Conservation (phyloP, 2,113 vertebrate species). For the Oryzias melastigma region DNA sequence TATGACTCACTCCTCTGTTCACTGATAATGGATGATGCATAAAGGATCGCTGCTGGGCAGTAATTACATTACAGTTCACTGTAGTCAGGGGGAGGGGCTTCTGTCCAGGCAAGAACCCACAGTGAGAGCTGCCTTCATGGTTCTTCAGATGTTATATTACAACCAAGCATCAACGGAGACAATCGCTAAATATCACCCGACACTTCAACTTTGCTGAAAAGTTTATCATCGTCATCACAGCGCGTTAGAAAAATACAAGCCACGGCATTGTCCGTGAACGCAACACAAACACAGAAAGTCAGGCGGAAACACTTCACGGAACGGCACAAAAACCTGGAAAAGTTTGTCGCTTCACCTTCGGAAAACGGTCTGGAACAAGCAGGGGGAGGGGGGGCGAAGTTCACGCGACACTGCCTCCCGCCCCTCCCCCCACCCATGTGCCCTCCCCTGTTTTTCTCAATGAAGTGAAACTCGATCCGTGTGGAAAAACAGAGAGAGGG, state of each 20-base stretch:
- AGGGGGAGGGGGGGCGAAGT: background rate
- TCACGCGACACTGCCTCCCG: constrained; percentile 15
- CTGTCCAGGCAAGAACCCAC: too few species aligned
- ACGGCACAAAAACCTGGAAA: background rate
- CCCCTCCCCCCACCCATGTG: constrained; percentile 18
- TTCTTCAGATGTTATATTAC: too few species aligned
- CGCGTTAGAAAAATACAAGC: too few species aligned
- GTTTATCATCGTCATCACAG: too few species aligned
- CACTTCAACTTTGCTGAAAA: too few species aligned
- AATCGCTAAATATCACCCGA: too few species aligned
- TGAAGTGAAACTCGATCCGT: constrained; percentile 79
- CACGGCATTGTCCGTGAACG: too few species aligned
- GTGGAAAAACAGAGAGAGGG: constrained; percentile 41
- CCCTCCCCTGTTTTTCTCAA: constrained; percentile 77
- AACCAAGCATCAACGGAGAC: too few species aligned
- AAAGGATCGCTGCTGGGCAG: constrained; percentile 47
- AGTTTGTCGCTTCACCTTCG: background rate
- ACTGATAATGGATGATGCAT: constrained; percentile 63
- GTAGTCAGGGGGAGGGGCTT: too few species aligned
- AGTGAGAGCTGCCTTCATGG: too few species aligned
- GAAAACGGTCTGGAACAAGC: background rate
- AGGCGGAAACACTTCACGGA: too few species aligned
- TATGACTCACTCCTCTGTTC: constrained; percentile 57
- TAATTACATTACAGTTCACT: constrained; percentile 35
- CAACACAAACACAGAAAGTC: too few species aligned